Evolutionary conservation across 2,888 invertebrate species (phyloP).

Genomic region (Dichetophora obliterata): DNA sequence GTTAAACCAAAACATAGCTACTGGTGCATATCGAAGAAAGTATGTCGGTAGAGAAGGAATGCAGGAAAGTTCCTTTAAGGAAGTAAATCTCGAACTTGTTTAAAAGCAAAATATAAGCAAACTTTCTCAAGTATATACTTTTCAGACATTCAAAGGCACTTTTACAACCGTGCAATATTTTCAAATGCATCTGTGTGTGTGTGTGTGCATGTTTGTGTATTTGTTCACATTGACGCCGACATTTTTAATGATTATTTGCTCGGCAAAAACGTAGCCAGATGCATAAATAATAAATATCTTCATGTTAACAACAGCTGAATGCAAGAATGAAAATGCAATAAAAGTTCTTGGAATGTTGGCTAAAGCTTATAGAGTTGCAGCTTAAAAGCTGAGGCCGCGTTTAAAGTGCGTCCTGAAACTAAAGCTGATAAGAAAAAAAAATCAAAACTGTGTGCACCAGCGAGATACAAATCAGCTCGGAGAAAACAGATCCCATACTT

Average conservation of each 20-base stretch:
- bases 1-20: no score
- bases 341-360: no score
- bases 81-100: neutral
- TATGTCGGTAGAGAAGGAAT: no score
- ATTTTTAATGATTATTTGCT: constrained; percentile 63
- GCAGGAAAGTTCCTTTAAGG: no score
- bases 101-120: neutral
- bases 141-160: neutral
- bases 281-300: constrained; percentile 57
- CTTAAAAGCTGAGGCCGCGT: neutral
- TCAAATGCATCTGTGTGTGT: neutral
- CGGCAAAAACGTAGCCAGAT: constrained; percentile 50
- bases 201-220: neutral
- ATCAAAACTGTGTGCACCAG: no score
- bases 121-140: constrained; percentile 11
- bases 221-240: constrained; percentile 36
- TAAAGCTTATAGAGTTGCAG: no score
- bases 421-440: no score
- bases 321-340: no score
- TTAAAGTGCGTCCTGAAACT: no score
- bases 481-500: no score
- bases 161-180: neutral
- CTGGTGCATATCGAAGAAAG: no score
- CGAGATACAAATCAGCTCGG: no score
- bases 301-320: neutral